These are phyloP conservation scores for Neocloeon triangulifer DNA, from an alignment of 1,140 invertebrate genomes.

Conservation along the genomic window DNA sequence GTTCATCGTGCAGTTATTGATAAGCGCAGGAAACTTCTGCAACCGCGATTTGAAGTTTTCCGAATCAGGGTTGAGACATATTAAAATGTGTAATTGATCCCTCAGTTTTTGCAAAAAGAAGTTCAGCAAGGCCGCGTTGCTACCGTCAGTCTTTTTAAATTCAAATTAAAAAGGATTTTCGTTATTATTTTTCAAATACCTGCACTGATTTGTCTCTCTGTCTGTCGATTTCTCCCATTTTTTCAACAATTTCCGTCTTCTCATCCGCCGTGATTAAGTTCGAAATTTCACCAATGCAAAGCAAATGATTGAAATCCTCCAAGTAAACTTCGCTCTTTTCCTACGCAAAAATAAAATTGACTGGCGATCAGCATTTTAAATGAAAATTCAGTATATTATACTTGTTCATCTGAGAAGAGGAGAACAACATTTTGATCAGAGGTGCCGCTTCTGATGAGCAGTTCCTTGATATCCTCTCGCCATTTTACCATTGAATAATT, in stretches of 20 bases:
- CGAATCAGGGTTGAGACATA: conserved; percentile 86
- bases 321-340: conserved; percentile 74
- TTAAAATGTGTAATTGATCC: conserved; percentile 78
- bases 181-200: conserved; percentile 10
- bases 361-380: background rate
- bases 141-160: conserved; percentile 55
- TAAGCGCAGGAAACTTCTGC: conserved; percentile 79
- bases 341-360: background rate
- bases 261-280: conserved; percentile 78
- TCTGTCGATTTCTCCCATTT: conserved; percentile 76
- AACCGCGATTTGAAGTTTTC: conserved; percentile 63
- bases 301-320: conserved; percentile 82
- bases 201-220: conserved; percentile 73
- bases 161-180: background rate
- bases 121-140: conserved; percentile 73
- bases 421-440: conserved; percentile 74
- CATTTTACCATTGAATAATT: conserved; percentile 66
- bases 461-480: conserved; percentile 70
- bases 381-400: conserved; percentile 19
- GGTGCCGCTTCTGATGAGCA: conserved; percentile 55
- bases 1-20: conserved; percentile 93
- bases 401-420: conserved; percentile 73
- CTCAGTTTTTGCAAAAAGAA: conserved; percentile 73
- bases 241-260: conserved; percentile 79
- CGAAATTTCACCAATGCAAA: conserved; percentile 84